Base-by-base conservation (phyloP, 2,888 invertebrate genomes). In the Rhingia rostrata region DNA sequence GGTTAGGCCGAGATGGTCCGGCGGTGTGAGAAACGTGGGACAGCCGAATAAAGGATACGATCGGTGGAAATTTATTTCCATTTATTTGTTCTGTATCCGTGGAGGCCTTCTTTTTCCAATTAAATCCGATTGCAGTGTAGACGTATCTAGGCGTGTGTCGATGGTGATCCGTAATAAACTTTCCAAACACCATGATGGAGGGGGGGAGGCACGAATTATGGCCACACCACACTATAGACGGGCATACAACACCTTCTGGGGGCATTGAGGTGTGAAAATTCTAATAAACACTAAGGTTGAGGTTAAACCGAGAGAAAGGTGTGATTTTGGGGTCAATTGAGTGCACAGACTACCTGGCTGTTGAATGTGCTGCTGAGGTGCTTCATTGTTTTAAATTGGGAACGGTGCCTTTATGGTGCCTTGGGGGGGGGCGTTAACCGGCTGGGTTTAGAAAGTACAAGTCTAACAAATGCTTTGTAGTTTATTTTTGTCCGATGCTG, bases 291-390 rank as follows among this genome's bases (percentile, higher is more conserved):
- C 69, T 32, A 63, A 72, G 84, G 84, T 80, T 80, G 79, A 80
- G 84, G 80, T 84, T 84, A 70, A 80, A 66, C 74, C 79, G 56
- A 74, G 75, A 80, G 84, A 84, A 84, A 80, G 79, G 84, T 84
- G 84, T 51, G 84, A 84, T 60, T 79, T 80, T 75, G 60, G 74
- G 84, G 84, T 84, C 84, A 84, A 79, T 84, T 84, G 79, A 80
- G 79, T 79, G 84, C 84, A 84, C 79, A 74, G 61, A 64, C 83
- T 10, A 22, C 2, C 22, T 22, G 22, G 61, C 45, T 74, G 58
- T 54, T 56, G 56, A 4, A 37, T 32, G 63, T 56, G 73, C 47
- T 56, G 73, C 47, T 63, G 73, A 64, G 45, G 54, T 37, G 63
- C 12, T 47, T 54, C 39, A 66, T 66, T 66, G 74, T 66, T 74